A percentile compares a stretch with the other conserved stretches of the same genome.
Evolutionary conservation across 2,113 vertebrate species (phyloP).

Genomic region (Columba janthina): DNA sequence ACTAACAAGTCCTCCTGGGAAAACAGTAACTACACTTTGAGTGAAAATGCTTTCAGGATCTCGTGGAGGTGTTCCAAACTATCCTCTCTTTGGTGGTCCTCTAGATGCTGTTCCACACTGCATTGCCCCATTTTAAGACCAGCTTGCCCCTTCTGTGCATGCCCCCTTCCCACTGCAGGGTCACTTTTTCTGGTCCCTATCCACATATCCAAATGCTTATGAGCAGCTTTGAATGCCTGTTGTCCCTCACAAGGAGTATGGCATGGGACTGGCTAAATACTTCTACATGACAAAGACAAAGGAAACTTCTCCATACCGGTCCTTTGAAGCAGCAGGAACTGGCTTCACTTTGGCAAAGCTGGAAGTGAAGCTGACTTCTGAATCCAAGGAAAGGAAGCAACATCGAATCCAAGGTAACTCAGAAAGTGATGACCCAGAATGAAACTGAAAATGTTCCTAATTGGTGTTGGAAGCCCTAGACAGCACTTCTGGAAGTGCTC

Average conservation of each 20-base stretch:
- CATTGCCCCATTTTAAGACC: background rate
- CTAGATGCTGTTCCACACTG: background rate
- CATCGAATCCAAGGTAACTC: background rate
- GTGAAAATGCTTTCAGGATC: background rate
- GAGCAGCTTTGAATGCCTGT: background rate
- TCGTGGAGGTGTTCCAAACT: background rate
- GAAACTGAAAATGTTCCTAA: background rate
- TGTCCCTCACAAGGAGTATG: background rate
- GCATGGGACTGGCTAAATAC: background rate
- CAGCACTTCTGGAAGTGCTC: background rate
- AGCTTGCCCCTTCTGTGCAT: background rate
- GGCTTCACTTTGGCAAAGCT: background rate
- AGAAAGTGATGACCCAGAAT: background rate
- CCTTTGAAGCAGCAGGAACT: background rate
- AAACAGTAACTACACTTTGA: background rate
- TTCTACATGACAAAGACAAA: background rate
- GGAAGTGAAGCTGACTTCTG: background rate
- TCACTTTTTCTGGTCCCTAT: background rate
- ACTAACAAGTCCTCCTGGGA: background rate
- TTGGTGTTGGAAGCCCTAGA: background rate
- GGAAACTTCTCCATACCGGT: background rate
- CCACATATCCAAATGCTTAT: background rate
- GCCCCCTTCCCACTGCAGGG: background rate
- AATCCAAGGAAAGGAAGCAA: background rate
- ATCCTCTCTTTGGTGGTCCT: background rate